These are phyloP conservation scores for Rotaria socialis DNA, from an alignment of 2,888 invertebrate species.

Conservation along the genomic window DNA sequence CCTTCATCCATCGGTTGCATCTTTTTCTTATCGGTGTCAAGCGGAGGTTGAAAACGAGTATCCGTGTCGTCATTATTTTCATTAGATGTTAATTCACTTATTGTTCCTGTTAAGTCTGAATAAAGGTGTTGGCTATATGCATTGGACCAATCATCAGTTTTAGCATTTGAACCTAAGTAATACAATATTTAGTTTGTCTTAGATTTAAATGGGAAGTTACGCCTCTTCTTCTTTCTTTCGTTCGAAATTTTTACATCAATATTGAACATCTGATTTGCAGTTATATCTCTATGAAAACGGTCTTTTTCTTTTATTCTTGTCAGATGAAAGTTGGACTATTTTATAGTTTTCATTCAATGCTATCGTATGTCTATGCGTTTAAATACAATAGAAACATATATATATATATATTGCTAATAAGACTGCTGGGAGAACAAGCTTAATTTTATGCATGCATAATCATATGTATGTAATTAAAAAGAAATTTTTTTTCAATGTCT, in stretches of 20 bases:
- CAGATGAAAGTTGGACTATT: background rate
- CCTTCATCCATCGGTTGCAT: background rate
- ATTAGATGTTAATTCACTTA: background rate
- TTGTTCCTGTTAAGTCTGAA: background rate
- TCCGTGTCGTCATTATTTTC: background rate
- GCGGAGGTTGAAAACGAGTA: background rate
- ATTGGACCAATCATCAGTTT: background rate
- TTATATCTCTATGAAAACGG: too few relatives aligned
- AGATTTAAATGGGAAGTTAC: background rate
- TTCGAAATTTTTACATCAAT: background rate
- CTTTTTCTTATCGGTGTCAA: background rate
- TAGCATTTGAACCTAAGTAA: background rate
- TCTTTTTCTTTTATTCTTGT: too few relatives aligned
- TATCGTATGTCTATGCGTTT: background rate
- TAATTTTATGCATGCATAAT: background rate
- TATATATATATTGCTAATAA: too few relatives aligned
- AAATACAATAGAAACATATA: background rate
- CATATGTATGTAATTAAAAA: background rate
- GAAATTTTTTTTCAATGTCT: too few relatives aligned
- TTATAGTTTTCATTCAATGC: background rate
- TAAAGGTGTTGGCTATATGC: background rate
- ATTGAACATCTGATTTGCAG: background rate
- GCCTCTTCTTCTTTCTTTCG: background rate
- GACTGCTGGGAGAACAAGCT: background rate
- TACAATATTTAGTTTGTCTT: background rate